Evolutionary conservation across 2,888 invertebrate genomes (phyloP).

Genomic region (Luperina testacea): DNA sequence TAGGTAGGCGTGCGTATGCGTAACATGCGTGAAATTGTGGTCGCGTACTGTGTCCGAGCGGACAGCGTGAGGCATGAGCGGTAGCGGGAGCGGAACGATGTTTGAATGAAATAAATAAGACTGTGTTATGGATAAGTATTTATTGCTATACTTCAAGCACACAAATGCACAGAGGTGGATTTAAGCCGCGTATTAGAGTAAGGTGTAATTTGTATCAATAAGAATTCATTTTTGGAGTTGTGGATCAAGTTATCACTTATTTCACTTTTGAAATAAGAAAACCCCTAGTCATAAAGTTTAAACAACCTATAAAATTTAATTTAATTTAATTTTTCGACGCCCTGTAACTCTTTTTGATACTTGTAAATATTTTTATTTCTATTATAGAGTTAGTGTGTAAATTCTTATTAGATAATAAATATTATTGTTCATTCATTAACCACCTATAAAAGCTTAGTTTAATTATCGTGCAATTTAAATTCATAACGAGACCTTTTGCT

Average conservation of each 20-base stretch:
- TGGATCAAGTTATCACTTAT: neutral
- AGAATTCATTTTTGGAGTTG: neutral
- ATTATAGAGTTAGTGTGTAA: too few relatives aligned
- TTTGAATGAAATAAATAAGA: neutral
- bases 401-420: too few relatives aligned
- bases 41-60: conserved; percentile 27
- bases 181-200: too few relatives aligned
- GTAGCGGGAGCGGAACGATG: neutral
- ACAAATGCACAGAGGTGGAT: neutral
- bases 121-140: neutral
- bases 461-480: neutral
- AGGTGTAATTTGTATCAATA: neutral
- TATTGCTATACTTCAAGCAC: neutral
- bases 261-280: neutral
- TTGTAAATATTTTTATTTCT: too few relatives aligned
- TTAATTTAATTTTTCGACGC: too few relatives aligned
- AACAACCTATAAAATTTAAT: neutral
- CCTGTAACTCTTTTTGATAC: too few relatives aligned
- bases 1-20: conserved; percentile 37
- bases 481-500: neutral
- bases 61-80: conserved; percentile 6
- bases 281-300: neutral
- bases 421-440: too few relatives aligned
- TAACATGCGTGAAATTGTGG: conserved; percentile 56
- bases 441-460: neutral